These are phyloP conservation scores for Latrodectus hesperus DNA, from an alignment of 2,888 invertebrate genomes.

Conservation along the genomic window DNA sequence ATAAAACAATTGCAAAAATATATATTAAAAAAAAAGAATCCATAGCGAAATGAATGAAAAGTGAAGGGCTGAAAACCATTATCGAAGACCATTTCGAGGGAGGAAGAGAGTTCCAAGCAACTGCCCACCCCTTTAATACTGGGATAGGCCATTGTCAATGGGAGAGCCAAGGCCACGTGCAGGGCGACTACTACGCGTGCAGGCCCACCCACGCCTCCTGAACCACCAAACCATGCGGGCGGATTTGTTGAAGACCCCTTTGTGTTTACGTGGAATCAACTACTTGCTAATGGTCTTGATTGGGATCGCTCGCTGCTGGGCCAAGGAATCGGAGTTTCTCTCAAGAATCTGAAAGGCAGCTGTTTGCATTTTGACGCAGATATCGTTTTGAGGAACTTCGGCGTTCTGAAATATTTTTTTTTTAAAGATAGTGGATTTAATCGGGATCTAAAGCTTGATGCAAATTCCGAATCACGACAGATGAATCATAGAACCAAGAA, in stretches of 20 bases:
- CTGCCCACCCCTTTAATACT: constrained; percentile 67
- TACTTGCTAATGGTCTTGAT: no score
- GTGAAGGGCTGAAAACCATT: constrained; percentile 56
- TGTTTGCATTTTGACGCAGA: no score
- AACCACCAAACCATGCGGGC: constrained; percentile 55
- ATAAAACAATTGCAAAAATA: background rate
- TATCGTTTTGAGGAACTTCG: no score
- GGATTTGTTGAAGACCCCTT: constrained; percentile 23
- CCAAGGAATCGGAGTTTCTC: no score
- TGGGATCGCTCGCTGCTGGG: no score
- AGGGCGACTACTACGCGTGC: constrained; percentile 23
- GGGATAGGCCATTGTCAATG: constrained; percentile 48
- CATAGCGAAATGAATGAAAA: constrained; percentile 18
- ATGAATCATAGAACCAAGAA: no score
- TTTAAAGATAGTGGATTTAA: no score
- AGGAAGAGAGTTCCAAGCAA: constrained; percentile 23
- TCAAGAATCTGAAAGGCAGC: no score
- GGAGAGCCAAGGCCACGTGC: constrained; percentile 62
- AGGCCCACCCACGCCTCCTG: constrained; percentile 62
- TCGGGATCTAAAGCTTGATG: no score
- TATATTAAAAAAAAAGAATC: background rate
- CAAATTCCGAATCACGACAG: no score
- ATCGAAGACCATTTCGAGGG: constrained; percentile 54
- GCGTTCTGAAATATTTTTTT: no score
- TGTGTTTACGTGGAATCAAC: no score